Percentiles rank a stretch among this genome's conserved stretches.
These are phyloP conservation scores for Chloropsis hardwickii DNA, from an alignment of 2,113 vertebrate genomes.

Conservation along the genomic window DNA sequence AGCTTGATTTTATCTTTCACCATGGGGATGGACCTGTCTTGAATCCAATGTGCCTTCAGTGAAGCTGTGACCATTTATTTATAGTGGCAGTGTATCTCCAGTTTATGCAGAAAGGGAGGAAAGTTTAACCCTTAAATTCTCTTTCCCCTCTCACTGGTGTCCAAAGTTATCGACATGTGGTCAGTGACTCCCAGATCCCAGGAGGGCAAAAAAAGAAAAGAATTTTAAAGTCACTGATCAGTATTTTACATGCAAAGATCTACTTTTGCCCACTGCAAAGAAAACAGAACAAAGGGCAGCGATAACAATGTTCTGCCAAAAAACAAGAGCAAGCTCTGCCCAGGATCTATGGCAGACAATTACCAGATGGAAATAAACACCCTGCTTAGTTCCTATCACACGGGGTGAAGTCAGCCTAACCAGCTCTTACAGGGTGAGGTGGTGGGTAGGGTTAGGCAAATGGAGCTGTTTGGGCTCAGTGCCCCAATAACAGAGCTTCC, in stretches of 20 bases:
- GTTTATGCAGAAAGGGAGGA: background rate
- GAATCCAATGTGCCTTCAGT: background rate
- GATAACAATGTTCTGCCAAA: background rate
- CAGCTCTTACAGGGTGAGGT: background rate
- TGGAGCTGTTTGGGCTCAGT: background rate
- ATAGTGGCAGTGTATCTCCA: background rate
- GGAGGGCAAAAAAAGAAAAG: background rate
- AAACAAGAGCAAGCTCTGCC: background rate
- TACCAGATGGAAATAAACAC: background rate
- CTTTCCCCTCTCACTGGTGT: background rate
- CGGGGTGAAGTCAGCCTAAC: background rate
- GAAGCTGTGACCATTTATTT: background rate
- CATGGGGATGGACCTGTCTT: background rate
- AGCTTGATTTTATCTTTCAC: background rate
- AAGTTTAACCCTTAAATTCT: background rate
- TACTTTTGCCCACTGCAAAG: background rate
- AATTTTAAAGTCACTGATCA: background rate
- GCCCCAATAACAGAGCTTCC: background rate
- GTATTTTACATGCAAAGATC: background rate
- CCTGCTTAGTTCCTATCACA: background rate
- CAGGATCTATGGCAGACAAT: background rate
- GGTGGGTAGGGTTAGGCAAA: background rate
- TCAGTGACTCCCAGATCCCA: background rate
- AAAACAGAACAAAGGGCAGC: background rate
- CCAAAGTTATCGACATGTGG: background rate